Conservation (phyloP, 1,140 invertebrate genomes). For the Eriocheir sinensis region DNA sequence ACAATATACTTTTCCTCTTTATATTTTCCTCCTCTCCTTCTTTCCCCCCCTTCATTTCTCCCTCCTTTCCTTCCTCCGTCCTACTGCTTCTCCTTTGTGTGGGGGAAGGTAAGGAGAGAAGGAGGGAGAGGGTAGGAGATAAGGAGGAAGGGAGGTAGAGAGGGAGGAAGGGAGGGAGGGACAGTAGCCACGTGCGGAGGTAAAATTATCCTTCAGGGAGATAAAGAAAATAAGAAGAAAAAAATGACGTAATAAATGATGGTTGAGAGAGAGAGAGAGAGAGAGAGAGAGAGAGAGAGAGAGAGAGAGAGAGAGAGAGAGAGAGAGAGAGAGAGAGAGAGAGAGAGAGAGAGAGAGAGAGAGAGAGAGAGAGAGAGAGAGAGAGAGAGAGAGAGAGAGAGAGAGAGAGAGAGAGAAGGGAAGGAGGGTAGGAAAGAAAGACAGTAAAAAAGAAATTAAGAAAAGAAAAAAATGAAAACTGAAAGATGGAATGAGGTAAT, state of each 20-base stretch:
- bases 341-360: not conserved
- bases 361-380: not conserved
- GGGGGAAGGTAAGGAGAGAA: not conserved
- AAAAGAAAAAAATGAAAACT: not conserved
- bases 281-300: constrained; percentile 36
- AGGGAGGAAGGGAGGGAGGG: not conserved
- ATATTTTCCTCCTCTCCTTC: no score
- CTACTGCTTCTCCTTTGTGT: no score
- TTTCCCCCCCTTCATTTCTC: no score
- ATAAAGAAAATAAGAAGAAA: not conserved
- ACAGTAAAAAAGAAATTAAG: not conserved
- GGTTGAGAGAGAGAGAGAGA: not conserved
- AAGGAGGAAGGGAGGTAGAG: not conserved
- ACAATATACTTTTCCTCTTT: no score
- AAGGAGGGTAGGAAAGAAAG: not conserved
- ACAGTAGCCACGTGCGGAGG: not conserved
- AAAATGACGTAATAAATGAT: not conserved
- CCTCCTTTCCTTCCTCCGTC: no score
- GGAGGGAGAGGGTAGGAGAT: not conserved
- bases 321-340: not conserved
- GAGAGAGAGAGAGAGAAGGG: constrained; percentile 33
- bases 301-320: constrained; percentile 43
- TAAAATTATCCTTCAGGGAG: not conserved
- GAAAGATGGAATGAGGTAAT: not conserved
- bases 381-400: not conserved